These are phyloP conservation scores for Holothuria leucospilota DNA, from an alignment of 53 echinoderm and acorn worm species.

Conservation along the genomic window DNA sequence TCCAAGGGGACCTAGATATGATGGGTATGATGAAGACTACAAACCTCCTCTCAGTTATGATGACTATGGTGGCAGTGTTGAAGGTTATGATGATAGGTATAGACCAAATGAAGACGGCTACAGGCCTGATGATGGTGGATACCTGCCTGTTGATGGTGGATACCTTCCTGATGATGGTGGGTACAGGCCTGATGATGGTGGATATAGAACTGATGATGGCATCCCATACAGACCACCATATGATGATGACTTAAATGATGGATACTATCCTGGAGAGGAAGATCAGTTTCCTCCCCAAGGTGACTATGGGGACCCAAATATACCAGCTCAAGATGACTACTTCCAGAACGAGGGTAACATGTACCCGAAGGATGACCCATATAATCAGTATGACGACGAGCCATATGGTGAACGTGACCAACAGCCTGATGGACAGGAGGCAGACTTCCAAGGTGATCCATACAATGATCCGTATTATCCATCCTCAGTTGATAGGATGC, in stretches of 20 bases:
- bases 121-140: not conserved
- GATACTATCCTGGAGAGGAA: not conserved
- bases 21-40: constrained; percentile 12
- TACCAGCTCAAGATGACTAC: constrained; percentile 5
- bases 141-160: not conserved
- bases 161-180: not conserved
- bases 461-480: constrained; percentile 28
- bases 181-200: not conserved
- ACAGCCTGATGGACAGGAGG: constrained; percentile 29
- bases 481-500: constrained; percentile 15
- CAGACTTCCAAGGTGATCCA: constrained; percentile 41
- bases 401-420: constrained; percentile 40
- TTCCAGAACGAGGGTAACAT: not conserved
- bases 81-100: not conserved
- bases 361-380: constrained; percentile 22
- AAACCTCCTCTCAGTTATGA: not conserved
- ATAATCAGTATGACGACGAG: constrained; percentile 5
- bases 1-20: not conserved
- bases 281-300: constrained; percentile 5
- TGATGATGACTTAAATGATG: constrained; percentile 6
- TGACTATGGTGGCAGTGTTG: not conserved
- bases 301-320: not conserved
- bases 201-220: constrained; percentile 3
- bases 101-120: not conserved
- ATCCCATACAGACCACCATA: not conserved